A percentile compares a stretch with the other conserved stretches of the same genome.
Conservation (phyloP, 2,888 invertebrate species). For the Patella caerulea region DNA sequence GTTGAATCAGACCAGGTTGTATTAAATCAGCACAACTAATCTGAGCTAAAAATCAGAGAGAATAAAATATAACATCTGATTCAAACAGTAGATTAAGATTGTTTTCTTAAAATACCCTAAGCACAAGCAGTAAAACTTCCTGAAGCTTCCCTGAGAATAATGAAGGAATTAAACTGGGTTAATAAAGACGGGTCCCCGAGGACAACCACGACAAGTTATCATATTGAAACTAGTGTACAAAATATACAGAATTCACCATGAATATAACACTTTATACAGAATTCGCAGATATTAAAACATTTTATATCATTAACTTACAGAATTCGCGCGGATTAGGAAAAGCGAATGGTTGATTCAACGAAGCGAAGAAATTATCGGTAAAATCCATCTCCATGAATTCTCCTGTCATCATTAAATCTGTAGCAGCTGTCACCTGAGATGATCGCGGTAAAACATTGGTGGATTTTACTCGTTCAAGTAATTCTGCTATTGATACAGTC, state of each 20-base stretch:
- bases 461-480: constrained; percentile 50
- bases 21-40: constrained; percentile 85
- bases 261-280: background rate
- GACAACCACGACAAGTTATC: too few species aligned
- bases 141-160: too few species aligned
- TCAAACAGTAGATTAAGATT: too few species aligned
- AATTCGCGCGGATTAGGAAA: constrained; percentile 98
- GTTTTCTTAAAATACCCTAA: too few species aligned
- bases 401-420: constrained; percentile 49
- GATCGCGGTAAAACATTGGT: constrained; percentile 35
- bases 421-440: constrained; percentile 46
- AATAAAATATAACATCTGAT: too few species aligned
- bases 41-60: constrained; percentile 52
- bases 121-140: too few species aligned
- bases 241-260: too few species aligned
- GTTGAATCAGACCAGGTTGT: constrained; percentile 95
- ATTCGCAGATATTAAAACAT: constrained; percentile 2
- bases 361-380: constrained; percentile 72
- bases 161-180: too few species aligned
- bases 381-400: constrained; percentile 70
- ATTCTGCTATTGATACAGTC: constrained; percentile 36
- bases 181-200: too few species aligned
- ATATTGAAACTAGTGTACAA: too few species aligned
- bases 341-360: constrained; percentile 83
- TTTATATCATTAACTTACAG: constrained; percentile 76